These are phyloP conservation scores for Microplitis manilae DNA, from an alignment of 2,888 invertebrate species.

Conservation along the genomic window DNA sequence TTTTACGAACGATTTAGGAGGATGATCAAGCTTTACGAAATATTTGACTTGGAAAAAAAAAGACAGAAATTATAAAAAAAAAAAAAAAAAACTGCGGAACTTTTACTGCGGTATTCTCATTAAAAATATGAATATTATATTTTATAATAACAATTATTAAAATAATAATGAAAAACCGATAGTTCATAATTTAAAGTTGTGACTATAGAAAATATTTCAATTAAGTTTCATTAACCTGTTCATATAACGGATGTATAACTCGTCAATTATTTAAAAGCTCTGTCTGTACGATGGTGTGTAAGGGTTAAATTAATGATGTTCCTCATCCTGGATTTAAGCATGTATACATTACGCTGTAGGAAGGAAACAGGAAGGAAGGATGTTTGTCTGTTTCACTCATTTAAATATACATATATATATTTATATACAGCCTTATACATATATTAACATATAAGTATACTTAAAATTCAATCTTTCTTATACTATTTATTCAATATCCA, in stretches of 20 bases:
- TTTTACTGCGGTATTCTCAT: not conserved
- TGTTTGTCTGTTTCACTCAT: slow-evolving; percentile 10
- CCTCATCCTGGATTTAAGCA: not conserved
- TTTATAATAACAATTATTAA: not conserved
- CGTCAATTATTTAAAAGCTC: slow-evolving; percentile 3
- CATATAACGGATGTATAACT: not conserved
- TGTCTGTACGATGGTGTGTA: not conserved
- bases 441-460: too few species aligned
- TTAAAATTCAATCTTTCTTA: not conserved
- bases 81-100: not conserved
- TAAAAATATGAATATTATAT: not conserved
- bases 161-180: not conserved
- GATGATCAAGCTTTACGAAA: not conserved
- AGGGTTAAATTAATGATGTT: not conserved
- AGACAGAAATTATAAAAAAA: not conserved
- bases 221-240: not conserved
- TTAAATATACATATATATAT: too few species aligned
- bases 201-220: not conserved
- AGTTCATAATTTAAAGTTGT: not conserved
- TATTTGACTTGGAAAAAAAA: not conserved
- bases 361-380: slow-evolving; percentile 24
- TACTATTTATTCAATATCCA: not conserved
- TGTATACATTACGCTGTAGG: not conserved
- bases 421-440: too few species aligned
- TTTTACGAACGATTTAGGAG: slow-evolving; percentile 22